These are phyloP conservation scores for Monopis laevigella DNA, from an alignment of 2,888 invertebrate species.

Conservation along the genomic window DNA sequence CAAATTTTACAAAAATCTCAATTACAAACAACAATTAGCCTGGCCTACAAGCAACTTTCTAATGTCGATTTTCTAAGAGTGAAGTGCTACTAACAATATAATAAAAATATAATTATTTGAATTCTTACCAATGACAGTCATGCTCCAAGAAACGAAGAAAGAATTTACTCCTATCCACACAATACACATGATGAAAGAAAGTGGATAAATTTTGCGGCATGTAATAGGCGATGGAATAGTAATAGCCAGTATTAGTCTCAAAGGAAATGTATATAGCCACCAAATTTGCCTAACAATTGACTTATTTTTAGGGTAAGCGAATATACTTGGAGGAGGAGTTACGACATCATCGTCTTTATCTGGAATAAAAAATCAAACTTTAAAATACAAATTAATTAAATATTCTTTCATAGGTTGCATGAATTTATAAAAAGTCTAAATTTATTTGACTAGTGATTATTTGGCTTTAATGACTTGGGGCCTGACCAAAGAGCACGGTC, in stretches of 20 bases:
- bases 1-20: too few relatives aligned
- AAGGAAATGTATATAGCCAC: slow-evolving; percentile 79
- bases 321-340: too few relatives aligned
- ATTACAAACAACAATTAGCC: too few relatives aligned
- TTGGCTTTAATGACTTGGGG: too few relatives aligned
- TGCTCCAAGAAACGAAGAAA: slow-evolving; percentile 92
- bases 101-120: too few relatives aligned
- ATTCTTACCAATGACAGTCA: slow-evolving; percentile 81
- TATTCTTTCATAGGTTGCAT: too few relatives aligned
- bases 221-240: slow-evolving; percentile 77
- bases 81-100: too few relatives aligned
- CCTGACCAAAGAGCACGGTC: too few relatives aligned
- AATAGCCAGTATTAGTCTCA: slow-evolving; percentile 70
- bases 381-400: neutral
- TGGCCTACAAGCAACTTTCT: too few relatives aligned
- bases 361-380: slow-evolving; percentile 13
- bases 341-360: slow-evolving; percentile 46
- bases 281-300: slow-evolving; percentile 47
- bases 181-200: slow-evolving; percentile 87
- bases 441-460: too few relatives aligned
- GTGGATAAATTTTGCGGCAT: slow-evolving; percentile 71
- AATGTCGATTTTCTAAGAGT: too few relatives aligned
- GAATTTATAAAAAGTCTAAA: too few relatives aligned
- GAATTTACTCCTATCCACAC: slow-evolving; percentile 87
- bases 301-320: slow-evolving; percentile 36